Evolutionary conservation across 2,113 vertebrate species (phyloP), one percentile per base, ranked within the genome.

Genomic region (Macquaria australasica): DNA sequence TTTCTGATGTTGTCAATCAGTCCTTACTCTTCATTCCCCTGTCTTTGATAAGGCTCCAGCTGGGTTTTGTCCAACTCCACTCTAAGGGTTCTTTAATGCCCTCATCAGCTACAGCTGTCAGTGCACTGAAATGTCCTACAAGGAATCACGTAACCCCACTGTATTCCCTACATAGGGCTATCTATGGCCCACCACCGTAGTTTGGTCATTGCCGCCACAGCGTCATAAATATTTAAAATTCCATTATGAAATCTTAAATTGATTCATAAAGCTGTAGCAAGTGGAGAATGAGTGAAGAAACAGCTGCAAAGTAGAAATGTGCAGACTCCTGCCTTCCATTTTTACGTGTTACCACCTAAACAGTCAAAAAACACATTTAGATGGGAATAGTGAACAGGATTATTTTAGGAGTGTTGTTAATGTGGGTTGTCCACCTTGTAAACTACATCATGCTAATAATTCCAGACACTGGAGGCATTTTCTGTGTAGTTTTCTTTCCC

Each of bases 221-320:
- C 70, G 41, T 77, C 66, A 87, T 90, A 73, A 81, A 92, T 90
- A 85, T 87, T 92, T 88, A 87, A 90, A 90, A 87, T 89, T 85
- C 79, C 84, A 87, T 89, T 84, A 89, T 86, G 56, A 88, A 88
- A 84, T 77, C 83, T 88, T 84, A 75, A 88, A 88, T 84, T 67
- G 72, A 81, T 87, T 88, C 76, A 82, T 86, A 78, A 77, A 89
- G 48, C 77, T 48, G 51, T 64, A 34, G 70, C 51, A 86, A 85
- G 77, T 81, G 73, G 69, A 80, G 75, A 48, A 16, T 31, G 70
- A 64, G 43, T 25, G 56, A 70, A 31, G 48, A 81, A 78, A 43
- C 76, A 34, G 39, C 67, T 67, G 59, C 55, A 68, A 56, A 64
- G 70, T 37, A 59, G 37, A 37, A 71, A n/a, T 12, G 15, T 53